Conservation (phyloP, 2,797 vertebrate genomes). For the Notoglanidium macrostoma region DNA sequence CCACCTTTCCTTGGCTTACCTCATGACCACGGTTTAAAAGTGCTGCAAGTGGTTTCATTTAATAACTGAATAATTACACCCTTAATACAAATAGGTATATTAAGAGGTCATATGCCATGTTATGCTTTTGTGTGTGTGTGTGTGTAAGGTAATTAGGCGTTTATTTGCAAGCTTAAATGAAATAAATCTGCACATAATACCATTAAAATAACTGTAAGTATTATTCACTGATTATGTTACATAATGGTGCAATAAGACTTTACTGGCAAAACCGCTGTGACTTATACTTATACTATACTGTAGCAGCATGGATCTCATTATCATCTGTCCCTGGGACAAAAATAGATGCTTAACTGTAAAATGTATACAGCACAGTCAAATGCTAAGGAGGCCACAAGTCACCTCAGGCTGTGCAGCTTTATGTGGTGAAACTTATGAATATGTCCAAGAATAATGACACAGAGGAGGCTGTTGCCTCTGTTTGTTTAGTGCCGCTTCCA, state of each 20-base stretch:
- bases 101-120: neutral
- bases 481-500: neutral
- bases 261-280: neutral
- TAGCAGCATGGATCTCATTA: conserved; percentile 34
- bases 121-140: neutral
- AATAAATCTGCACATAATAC: neutral
- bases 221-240: neutral
- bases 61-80: neutral
- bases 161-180: neutral
- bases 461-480: neutral
- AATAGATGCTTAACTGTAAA: neutral
- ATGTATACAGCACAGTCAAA: neutral
- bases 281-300: neutral
- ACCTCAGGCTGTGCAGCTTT: neutral
- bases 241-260: neutral
- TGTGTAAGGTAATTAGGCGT: neutral
- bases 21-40: neutral
- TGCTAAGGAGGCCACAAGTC: conserved; percentile 1
- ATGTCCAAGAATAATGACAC: neutral
- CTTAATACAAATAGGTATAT: neutral
- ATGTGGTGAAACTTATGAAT: neutral
- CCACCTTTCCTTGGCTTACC: neutral
- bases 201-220: neutral
- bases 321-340: conserved; percentile 6
- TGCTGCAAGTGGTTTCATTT: too few relatives aligned